Base-by-base conservation (phyloP, 2,888 invertebrate genomes). In the Pinctada fucata region DNA sequence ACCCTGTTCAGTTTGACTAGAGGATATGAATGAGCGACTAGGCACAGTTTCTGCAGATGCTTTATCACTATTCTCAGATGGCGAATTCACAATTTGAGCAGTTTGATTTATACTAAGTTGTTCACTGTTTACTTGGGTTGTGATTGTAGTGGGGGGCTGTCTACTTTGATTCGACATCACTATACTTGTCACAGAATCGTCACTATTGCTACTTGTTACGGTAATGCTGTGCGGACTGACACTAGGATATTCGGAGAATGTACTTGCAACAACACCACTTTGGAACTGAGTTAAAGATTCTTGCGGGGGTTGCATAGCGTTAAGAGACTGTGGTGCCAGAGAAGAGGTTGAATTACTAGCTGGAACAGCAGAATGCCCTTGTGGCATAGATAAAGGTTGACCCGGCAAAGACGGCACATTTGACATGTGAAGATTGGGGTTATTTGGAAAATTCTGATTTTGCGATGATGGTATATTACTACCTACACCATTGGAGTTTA, bases 231-330 rank as follows among this genome's bases (percentile, higher is more conserved):
- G 31, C 3, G 68, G 47, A 47, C 4, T 48, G 10, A 68, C 68
- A 31, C 48, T 64, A 65, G 48, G 73, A 65, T 48, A 64, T 49
- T 52, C 63, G 50, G 48, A 48, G 52, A 63, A 66, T 45, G 66
- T 49, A 49, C 49, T 45, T 31, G 31, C 31, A 49, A 64, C 13
- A 74, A 31, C 58, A 52, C 64, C n/a, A 67, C 58, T 68, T 52
- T 45, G 5, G 48, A 66, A 50, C 68, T 52, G 68, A 66, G 68
- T 58, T 69, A 58, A 58, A 68, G 13, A 45, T 13, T 68, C 68
- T 45, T 13, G 31, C 13, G 10, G 45, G 5, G 68, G 50, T 75
- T 75, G 75, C 75, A 75, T 75, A 75, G 75, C 51, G 58, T 50
- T 69, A 49, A 58, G 68, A 48, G 58, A 52, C 49, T 68, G 75